These are phyloP conservation scores for Aradus depressus DNA, from an alignment of 2,888 invertebrate species.

Conservation along the genomic window DNA sequence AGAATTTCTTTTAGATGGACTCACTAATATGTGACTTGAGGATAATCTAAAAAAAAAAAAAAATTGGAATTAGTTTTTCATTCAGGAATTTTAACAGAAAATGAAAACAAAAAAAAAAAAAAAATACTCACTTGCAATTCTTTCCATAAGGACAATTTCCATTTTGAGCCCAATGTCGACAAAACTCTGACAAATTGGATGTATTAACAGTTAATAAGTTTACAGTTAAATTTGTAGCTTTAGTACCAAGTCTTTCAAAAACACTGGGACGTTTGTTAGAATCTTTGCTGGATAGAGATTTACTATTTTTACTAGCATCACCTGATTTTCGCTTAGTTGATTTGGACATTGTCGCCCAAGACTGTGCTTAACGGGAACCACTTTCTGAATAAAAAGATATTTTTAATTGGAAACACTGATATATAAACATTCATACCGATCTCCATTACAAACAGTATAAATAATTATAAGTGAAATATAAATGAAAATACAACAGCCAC, in stretches of 20 bases:
- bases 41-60: constrained; percentile 42
- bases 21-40: constrained; percentile 58
- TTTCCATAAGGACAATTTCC: constrained; percentile 68
- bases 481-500: not conserved
- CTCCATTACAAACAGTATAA: constrained; percentile 12
- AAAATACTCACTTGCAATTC: constrained; percentile 50
- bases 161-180: constrained; percentile 65
- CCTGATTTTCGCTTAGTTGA: constrained; percentile 26
- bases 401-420: constrained; percentile 10
- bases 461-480: not conserved
- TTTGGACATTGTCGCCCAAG: constrained; percentile 27
- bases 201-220: constrained; percentile 19
- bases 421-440: constrained; percentile 7
- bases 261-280: constrained; percentile 49
- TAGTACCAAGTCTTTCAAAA: constrained; percentile 70
- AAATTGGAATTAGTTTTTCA: constrained; percentile 13
- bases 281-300: constrained; percentile 23
- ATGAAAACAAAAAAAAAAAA: constrained; percentile 6
- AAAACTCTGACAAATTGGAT: constrained; percentile 41
- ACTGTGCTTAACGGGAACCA: constrained; percentile 20
- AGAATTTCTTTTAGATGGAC: constrained; percentile 59
- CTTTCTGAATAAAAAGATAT: constrained; percentile 19
- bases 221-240: constrained; percentile 39
- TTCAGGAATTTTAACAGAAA: not conserved
- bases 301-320: constrained; percentile 21